A percentile compares a stretch with the other conserved stretches of the same genome.
These are phyloP conservation scores for Dryadula phaetusa DNA, from an alignment of 2,888 invertebrate genomes.

Conservation along the genomic window DNA sequence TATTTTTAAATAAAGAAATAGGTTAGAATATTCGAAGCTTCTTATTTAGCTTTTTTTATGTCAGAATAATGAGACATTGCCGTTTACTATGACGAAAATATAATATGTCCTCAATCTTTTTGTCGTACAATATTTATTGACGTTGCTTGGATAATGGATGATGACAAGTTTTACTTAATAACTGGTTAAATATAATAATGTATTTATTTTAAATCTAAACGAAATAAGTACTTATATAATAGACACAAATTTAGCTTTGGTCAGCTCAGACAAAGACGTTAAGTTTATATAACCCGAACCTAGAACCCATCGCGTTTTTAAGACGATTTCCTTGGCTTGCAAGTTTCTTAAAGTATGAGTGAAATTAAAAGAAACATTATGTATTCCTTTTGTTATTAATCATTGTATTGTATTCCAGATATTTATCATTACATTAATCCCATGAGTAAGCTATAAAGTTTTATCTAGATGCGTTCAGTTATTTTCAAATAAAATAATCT, in stretches of 20 bases:
- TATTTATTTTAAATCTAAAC: background rate
- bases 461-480: no score
- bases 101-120: constrained; percentile 5
- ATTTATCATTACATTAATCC: no score
- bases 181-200: background rate
- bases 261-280: background rate
- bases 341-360: no score
- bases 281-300: no score
- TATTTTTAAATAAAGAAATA: constrained; percentile 23
- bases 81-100: constrained; percentile 6
- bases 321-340: no score
- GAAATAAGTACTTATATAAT: background rate
- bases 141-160: constrained; percentile 3
- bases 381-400: no score
- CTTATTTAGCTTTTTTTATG: constrained; percentile 10
- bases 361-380: no score
- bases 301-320: no score
- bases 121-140: constrained; percentile 8
- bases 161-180: constrained; percentile 6
- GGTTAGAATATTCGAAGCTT: constrained; percentile 17
- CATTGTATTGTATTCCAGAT: no score
- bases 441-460: no score
- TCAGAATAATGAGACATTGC: constrained; percentile 8
- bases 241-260: background rate
- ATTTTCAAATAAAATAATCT: no score